Conservation (phyloP, 2,113 vertebrate genomes). For the Anseranas semipalmata region DNA sequence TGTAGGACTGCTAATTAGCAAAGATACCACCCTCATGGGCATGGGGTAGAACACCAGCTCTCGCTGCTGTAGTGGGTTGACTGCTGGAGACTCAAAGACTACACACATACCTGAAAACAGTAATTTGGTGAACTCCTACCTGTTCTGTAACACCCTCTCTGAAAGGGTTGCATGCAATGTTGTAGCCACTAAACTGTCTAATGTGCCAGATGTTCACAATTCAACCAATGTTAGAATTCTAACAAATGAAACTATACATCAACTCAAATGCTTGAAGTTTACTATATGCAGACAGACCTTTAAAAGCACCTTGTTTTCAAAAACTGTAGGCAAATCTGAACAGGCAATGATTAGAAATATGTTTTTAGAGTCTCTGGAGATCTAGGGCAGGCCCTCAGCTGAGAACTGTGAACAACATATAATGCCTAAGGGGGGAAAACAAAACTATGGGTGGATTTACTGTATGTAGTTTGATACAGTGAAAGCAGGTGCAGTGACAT, state of each 20-base stretch:
- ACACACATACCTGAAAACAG: not conserved
- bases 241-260: not conserved
- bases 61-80: not conserved
- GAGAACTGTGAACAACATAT: slow-evolving; percentile 5
- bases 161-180: accelerated
- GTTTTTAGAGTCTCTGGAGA: slow-evolving; percentile 8
- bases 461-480: not conserved
- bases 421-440: not conserved
- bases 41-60: accelerated
- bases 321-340: not conserved
- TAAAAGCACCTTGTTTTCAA: slow-evolving; percentile 27
- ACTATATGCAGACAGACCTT: not conserved
- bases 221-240: not conserved
- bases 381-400: not conserved
- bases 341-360: not conserved
- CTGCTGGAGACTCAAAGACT: not conserved
- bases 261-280: not conserved
- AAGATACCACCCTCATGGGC: accelerated
- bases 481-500: slow-evolving; percentile 62
- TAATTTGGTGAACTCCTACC: not conserved
- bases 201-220: not conserved
- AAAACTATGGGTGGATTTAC: not conserved
- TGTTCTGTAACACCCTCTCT: not conserved
- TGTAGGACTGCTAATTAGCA: not conserved
- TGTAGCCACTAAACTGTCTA: not conserved